A percentile compares a stretch with the other conserved stretches of the same genome.
phyloP scores from a whole-genome alignment of 2,113 vertebrate species.

The Ranitomeya imitator region DNA sequence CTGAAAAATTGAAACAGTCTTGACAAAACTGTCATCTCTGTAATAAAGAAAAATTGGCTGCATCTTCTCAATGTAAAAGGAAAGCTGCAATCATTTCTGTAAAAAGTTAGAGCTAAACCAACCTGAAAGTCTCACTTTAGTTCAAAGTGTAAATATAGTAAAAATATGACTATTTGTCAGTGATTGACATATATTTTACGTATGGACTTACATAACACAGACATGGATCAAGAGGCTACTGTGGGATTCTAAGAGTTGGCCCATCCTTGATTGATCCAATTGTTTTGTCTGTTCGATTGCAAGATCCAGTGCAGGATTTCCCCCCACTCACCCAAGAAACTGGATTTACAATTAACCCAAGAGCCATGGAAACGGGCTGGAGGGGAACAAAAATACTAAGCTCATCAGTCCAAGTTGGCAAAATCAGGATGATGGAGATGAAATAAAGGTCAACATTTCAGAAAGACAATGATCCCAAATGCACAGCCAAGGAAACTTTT shows the following conservation, averaged over 20 bases:
- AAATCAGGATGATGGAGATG: too few species aligned
- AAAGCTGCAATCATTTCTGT: conserved; percentile 15
- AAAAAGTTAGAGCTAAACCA: background rate
- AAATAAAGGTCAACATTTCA: too few species aligned
- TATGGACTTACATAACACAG: background rate
- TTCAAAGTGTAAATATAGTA: background rate
- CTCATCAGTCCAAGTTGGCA: too few species aligned
- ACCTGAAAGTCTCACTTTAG: background rate
- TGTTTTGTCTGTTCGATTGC: background rate
- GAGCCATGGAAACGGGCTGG: too few species aligned
- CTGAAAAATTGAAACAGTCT: conserved; percentile 23
- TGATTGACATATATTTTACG: too few species aligned
- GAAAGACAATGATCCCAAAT: too few species aligned
- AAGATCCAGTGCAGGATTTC: background rate
- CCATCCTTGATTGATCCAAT: background rate
- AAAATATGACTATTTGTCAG: background rate
- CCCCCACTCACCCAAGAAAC: background rate
- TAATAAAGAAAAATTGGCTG: conserved; percentile 46
- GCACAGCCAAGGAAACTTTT: too few species aligned
- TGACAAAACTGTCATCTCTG: conserved; percentile 22
- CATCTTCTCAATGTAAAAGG: conserved; percentile 2
- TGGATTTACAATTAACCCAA: background rate
- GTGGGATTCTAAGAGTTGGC: background rate
- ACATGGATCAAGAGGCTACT: background rate
- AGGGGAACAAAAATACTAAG: too few species aligned